Evolutionary conservation across 1,140 invertebrate genomes (phyloP).

Genomic region (Acromyrmex echinatior): DNA sequence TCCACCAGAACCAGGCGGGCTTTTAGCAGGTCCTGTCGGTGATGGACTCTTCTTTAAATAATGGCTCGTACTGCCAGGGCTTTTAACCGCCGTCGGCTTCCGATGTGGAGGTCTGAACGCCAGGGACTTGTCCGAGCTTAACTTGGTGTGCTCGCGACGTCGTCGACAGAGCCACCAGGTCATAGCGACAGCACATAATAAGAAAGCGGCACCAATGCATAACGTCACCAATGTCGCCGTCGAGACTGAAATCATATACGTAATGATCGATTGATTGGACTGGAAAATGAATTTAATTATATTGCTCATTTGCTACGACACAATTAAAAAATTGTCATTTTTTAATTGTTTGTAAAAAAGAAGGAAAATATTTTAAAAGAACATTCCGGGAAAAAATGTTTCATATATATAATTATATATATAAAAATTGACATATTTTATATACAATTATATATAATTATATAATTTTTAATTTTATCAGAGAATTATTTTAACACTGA

Average conservation of each 20-base stretch:
- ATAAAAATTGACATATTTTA: too few species aligned
- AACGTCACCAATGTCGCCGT: slow-evolving; percentile 89
- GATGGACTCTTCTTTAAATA: slow-evolving; percentile 96
- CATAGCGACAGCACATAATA: slow-evolving; percentile 88
- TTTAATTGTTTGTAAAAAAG: too few species aligned
- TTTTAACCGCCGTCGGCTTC: slow-evolving; percentile 90
- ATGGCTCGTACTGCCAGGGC: slow-evolving; percentile 90
- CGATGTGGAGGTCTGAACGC: slow-evolving; percentile 88
- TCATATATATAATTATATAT: too few species aligned
- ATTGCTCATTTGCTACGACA: too few species aligned
- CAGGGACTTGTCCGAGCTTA: slow-evolving; percentile 87
- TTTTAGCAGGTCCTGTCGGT: slow-evolving; percentile 90
- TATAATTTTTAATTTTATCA: too few species aligned
- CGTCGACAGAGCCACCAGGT: slow-evolving; percentile 88
- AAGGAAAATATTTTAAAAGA: too few species aligned
- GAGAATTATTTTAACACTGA: too few species aligned
- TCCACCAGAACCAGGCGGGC: slow-evolving; percentile 85
- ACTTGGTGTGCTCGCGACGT: slow-evolving; percentile 84
- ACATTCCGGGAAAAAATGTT: too few species aligned
- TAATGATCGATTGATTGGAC: too few species aligned
- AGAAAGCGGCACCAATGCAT: slow-evolving; percentile 88
- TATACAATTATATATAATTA: too few species aligned
- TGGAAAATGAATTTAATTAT: too few species aligned
- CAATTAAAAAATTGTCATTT: too few species aligned
- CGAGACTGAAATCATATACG: slow-evolving; percentile 87